Evolutionary conservation across 1,140 invertebrate genomes (phyloP).

Genomic region (Centruroides vittatus): DNA sequence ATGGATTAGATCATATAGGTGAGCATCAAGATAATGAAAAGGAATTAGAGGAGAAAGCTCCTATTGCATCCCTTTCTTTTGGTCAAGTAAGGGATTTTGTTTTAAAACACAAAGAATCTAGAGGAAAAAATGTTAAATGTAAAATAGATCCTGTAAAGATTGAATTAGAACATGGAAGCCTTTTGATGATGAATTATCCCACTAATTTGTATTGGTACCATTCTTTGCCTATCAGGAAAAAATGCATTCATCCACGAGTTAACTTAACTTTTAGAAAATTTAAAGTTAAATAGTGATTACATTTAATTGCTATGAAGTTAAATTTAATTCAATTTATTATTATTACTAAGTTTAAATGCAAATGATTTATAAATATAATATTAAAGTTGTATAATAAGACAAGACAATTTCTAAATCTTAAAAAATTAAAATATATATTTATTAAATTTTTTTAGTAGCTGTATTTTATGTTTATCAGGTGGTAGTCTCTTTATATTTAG

Average conservation of each 20-base stretch:
- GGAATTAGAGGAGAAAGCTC: constrained; percentile 41
- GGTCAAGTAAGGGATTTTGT: constrained; percentile 49
- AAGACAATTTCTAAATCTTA: too few species aligned
- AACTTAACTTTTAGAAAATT: constrained; percentile 49
- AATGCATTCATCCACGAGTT: constrained; percentile 37
- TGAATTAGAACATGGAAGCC: constrained; percentile 44
- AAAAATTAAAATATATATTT: too few species aligned
- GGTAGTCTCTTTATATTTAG: too few species aligned
- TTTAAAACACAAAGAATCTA: constrained; percentile 43
- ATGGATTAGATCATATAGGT: constrained; percentile 53
- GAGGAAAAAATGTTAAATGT: constrained; percentile 25
- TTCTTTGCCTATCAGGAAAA: constrained; percentile 45
- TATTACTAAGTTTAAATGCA: too few species aligned
- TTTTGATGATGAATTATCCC: constrained; percentile 54
- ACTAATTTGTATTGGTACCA: constrained; percentile 58
- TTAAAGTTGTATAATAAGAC: too few species aligned
- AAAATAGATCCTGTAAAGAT: constrained; percentile 38
- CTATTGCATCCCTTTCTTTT: constrained; percentile 53
- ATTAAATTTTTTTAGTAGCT: too few species aligned
- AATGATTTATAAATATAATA: too few species aligned
- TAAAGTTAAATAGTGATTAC: not conserved
- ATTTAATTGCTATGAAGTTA: too few species aligned
- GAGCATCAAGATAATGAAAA: constrained; percentile 55
- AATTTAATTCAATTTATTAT: too few species aligned
- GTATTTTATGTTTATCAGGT: too few species aligned